These are phyloP conservation scores for Spinus pinus DNA, from an alignment of 2,797 vertebrate species.

Conservation along the genomic window DNA sequence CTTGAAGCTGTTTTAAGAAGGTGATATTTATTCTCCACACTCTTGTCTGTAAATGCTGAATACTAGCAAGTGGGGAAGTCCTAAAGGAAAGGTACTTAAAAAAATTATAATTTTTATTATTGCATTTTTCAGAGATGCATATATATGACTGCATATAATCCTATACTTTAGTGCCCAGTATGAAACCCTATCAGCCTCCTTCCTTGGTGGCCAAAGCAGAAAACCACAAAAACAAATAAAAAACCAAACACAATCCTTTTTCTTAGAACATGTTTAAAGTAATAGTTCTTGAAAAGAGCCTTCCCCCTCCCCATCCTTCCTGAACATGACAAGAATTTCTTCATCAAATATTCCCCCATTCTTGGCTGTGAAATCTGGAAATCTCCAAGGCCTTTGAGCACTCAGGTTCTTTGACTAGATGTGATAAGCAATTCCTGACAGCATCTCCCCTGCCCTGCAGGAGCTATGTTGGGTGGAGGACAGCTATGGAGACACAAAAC, in stretches of 20 bases:
- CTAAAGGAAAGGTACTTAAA: not conserved
- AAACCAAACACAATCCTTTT: accelerated
- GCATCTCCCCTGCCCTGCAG: not conserved
- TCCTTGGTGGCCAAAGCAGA: not conserved
- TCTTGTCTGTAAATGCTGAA: not conserved
- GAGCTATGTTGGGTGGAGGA: not conserved
- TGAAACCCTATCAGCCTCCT: not conserved
- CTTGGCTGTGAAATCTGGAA: not conserved
- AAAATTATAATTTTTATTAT: not conserved
- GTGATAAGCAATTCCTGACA: not conserved
- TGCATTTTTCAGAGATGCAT: not conserved
- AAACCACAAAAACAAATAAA: not conserved
- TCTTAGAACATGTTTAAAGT: not conserved
- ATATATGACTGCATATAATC: not conserved
- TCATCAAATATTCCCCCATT: not conserved
- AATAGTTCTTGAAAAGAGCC: not conserved
- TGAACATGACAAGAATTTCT: not conserved
- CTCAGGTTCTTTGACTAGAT: not conserved
- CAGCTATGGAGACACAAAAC: not conserved
- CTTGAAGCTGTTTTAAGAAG: not conserved
- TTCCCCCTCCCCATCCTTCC: not conserved
- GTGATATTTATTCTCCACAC: not conserved
- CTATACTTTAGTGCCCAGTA: not conserved
- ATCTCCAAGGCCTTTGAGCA: not conserved
- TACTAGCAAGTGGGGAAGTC: not conserved